Base-by-base conservation (phyloP, 1,140 invertebrate species). In the Drosophila pandora region DNA sequence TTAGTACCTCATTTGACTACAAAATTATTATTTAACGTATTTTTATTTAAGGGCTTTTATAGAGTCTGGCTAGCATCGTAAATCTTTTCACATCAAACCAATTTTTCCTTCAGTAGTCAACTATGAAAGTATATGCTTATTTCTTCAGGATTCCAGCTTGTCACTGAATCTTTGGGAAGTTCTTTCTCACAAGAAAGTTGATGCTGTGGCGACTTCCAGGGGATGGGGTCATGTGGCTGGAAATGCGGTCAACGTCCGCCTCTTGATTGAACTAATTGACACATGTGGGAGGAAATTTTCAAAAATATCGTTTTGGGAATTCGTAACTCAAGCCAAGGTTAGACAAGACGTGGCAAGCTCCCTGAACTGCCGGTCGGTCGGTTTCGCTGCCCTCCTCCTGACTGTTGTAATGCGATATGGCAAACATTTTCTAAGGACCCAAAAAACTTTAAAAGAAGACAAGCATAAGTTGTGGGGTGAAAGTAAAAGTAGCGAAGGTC, bases 401-500 rank as follows among this genome's bases (percentile, higher is more conserved):
- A 49, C 56, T 45, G 28, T 56, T 71, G 83, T 85, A 90, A 90
- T 88, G 62, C 75, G 83, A 90, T 90, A 90, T 85, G 88, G 78
- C 80, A 88, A 84, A 72, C 84, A 59, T 79, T 77, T 79, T 58
- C 58, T 12, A 34, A 69, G 72, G 63, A 88, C 59, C 71, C 64
- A 50, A 37, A 17, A 88, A 63, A 88, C 50, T 76, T 89, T 73
- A 74, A 76, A 90, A 84, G 80, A 81, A 70, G 72, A 72, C 53
- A 17, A 65, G 65, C 62, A 17, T 21, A 67, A 75, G 53, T 76
- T 49, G 43, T 64, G 22, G 53, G 49, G 39, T 23, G 72, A 90
- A 85, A 90, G 81, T 82, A 82, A 90, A 82, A 82, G 87, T 76
- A 90, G 73, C 74, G 79, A 90, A 90, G 88, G 88, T 90, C 88